These are phyloP conservation scores for Sinocyclocheilus anophthalmus DNA, from an alignment of 2,113 vertebrate genomes.

Conservation along the genomic window DNA sequence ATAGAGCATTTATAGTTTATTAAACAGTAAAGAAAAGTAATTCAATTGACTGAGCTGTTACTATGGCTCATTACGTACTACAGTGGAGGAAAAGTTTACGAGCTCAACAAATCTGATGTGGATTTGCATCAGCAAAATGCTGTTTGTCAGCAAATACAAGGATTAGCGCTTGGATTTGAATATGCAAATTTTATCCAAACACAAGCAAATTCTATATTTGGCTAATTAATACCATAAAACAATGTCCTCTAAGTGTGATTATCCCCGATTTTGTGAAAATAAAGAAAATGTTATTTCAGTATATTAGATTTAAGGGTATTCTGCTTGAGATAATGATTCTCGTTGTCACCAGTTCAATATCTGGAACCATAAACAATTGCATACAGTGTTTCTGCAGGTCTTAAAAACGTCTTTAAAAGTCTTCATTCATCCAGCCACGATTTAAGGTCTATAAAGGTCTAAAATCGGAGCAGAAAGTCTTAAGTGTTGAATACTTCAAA, in stretches of 20 bases:
- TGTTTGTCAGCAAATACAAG: conserved; percentile 6
- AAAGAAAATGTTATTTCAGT: neutral
- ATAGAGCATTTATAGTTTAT: conserved; percentile 9
- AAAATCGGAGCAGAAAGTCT: no score
- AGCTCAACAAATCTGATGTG: neutral
- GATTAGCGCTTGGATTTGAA: neutral
- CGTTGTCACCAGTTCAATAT: neutral
- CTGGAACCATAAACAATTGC: neutral
- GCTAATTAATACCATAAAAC: neutral
- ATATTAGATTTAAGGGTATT: neutral
- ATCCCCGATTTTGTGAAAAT: neutral
- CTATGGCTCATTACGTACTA: neutral
- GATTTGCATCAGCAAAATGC: conserved; percentile 28
- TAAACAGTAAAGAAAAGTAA: conserved; percentile 22
- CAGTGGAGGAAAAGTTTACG: conserved; percentile 10
- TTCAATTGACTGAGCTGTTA: conserved; percentile 10
- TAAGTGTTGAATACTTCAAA: no score
- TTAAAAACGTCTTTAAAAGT: neutral
- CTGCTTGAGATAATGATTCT: neutral
- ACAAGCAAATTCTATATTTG: neutral
- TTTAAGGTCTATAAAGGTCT: neutral
- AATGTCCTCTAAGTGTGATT: neutral
- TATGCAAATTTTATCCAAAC: conserved; percentile 12
- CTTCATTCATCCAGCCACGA: neutral
- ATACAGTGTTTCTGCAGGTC: neutral